phyloP scores from a whole-genome alignment of 2,888 invertebrate genomes.

The Caprella mutica region DNA sequence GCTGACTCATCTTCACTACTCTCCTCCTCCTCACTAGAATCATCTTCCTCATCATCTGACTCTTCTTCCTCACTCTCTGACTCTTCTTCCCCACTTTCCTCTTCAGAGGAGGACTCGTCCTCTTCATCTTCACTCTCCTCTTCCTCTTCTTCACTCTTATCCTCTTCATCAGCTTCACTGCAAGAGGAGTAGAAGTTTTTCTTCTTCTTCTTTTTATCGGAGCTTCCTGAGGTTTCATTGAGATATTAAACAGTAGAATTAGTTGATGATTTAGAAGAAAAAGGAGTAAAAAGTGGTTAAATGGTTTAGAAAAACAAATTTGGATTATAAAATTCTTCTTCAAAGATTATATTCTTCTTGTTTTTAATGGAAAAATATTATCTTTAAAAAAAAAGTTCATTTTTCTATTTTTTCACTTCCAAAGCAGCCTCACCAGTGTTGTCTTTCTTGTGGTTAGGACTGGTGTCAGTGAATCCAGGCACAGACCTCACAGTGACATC shows the following conservation, averaged over 20 bases:
- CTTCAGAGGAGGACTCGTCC: slow-evolving; percentile 23
- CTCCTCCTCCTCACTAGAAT: slow-evolving; percentile 36
- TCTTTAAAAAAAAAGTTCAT: too few species aligned
- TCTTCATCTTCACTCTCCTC: slow-evolving; percentile 10
- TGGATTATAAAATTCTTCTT: slow-evolving; percentile 8
- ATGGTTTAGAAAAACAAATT: too few species aligned
- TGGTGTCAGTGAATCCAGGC: slow-evolving; percentile 4
- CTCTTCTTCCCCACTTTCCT: slow-evolving; percentile 31
- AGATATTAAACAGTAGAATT: too few species aligned
- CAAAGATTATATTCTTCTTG: too few species aligned
- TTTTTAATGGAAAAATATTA: too few species aligned
- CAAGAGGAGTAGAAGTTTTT: not conserved
- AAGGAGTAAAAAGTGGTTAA: too few species aligned
- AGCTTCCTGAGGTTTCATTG: too few species aligned
- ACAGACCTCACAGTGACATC: slow-evolving; percentile 56
- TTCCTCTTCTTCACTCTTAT: slow-evolving; percentile 31
- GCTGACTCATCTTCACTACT: slow-evolving; percentile 27
- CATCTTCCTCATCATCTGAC: slow-evolving; percentile 36
- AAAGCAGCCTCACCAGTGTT: slow-evolving; percentile 38
- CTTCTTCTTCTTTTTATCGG: too few species aligned
- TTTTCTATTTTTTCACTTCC: slow-evolving; percentile 34
- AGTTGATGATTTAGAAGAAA: too few species aligned
- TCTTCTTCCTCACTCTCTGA: slow-evolving; percentile 24
- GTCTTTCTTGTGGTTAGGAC: slow-evolving; percentile 49
- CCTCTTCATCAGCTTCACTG: slow-evolving; percentile 33